Evolutionary conservation across 2,113 vertebrate genomes (phyloP).

Genomic region (Anarhynchus alexandrinus): DNA sequence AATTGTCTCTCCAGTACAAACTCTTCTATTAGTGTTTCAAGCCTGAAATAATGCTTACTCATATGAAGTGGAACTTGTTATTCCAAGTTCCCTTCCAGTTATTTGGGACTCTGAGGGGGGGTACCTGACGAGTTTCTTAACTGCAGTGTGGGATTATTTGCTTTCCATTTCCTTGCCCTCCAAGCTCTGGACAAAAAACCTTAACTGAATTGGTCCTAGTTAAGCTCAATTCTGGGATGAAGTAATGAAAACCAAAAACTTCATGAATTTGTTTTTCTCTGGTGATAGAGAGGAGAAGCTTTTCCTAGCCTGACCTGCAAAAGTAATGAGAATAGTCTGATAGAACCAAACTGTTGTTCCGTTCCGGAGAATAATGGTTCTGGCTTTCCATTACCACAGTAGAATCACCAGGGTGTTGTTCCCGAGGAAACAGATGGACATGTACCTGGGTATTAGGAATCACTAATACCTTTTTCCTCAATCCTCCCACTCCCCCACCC

Average conservation of each 20-base stretch:
- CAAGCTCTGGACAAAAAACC: background rate
- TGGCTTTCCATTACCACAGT: background rate
- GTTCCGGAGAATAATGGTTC: background rate
- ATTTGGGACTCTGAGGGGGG: background rate
- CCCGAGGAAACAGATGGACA: background rate
- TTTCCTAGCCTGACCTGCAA: background rate
- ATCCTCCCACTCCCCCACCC: background rate
- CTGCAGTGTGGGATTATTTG: background rate
- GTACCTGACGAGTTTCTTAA: background rate
- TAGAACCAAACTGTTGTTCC: background rate
- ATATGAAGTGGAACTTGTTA: background rate
- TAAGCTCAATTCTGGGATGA: background rate
- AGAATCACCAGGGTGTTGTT: background rate
- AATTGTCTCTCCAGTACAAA: background rate
- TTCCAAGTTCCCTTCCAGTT: background rate
- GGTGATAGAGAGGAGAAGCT: background rate
- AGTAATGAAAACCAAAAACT: background rate
- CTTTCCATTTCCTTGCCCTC: background rate
- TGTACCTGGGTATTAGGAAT: background rate
- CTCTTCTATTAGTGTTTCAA: background rate
- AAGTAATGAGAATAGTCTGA: background rate
- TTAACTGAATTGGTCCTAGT: background rate
- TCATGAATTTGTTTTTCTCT: background rate
- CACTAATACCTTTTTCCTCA: background rate
- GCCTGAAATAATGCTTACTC: background rate